Evolutionary conservation across 2,797 vertebrate genomes (phyloP), one percentile per base, ranked within the genome.

Genomic region (Lepus oiostolus): DNA sequence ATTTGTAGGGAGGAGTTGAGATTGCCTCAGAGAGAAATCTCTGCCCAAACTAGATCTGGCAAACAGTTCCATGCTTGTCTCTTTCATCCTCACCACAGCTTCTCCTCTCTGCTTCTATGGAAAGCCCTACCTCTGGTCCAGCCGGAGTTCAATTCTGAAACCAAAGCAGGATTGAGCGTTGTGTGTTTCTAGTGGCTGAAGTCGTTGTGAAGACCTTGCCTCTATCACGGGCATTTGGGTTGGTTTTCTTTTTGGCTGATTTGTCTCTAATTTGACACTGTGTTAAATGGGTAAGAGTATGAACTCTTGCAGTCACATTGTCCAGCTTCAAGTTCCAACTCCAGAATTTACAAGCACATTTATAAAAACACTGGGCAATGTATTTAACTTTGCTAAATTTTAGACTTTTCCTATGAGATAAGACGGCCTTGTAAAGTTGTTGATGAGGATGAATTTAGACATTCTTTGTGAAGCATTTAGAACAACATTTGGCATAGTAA

Each of bases 71-170:
- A 6, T 85, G 26, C 14, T 79, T 85, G 38, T 79, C 0, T 58
- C 22, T 77, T 89, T 88, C 42, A 75, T 85, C 62, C 14, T 38
- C n/a, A 54, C 94, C 0, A 0, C 21, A 81, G 89, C 80, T 95
- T 97, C 8, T 38, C 90, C 30, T 30, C 58, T 2, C 0, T 67
- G 47, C 74, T 89, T 90, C 72, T 0, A 0, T 71, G 81, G 89
- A 76, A 96, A 91, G 32, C 67, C 86, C 58, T 67, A 14, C 6
- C 11, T 85, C 72, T 4, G 3, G 77, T 11, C 14, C n/a, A 67
- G 93, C 91, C 72, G 62, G 1, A 79, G 93, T 96, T 96, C 76
- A 95, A 74, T 84, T 96, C 81, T 63, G 28, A 72, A 95, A 93
- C 38, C 30, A 93, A 94, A 85, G 42, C 7, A 67, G 75, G 75